These are phyloP conservation scores for Zoanthus sociatus DNA, from an alignment of 92 coral and sea anemone genomes.

Conservation along the genomic window DNA sequence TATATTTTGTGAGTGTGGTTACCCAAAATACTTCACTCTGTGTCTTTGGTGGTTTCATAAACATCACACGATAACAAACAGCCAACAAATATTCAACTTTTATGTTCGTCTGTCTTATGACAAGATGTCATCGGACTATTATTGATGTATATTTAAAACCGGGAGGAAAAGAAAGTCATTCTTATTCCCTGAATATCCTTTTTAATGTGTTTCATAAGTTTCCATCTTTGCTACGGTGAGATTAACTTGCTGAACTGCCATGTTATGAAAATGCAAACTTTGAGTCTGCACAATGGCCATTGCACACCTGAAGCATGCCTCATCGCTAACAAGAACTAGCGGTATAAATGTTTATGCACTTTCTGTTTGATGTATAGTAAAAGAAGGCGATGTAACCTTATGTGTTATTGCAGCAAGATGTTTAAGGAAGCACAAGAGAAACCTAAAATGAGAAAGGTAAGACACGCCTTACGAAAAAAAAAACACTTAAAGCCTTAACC, in stretches of 20 bases:
- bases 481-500: background rate
- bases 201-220: background rate
- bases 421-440: background rate
- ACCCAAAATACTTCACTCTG: background rate
- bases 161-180: background rate
- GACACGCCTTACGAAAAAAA: background rate
- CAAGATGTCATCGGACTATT: constrained; percentile 12
- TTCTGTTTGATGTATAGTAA: background rate
- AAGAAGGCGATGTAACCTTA: background rate
- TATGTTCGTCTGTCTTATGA: background rate
- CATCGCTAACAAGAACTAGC: background rate
- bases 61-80: background rate
- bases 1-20: background rate
- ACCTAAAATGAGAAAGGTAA: background rate
- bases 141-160: background rate
- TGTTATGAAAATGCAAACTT: constrained; percentile 9
- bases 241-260: background rate
- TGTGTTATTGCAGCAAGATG: background rate
- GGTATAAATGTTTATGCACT: background rate
- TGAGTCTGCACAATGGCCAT: constrained; percentile 19
- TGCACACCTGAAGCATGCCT: constrained; percentile 1
- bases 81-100: background rate
- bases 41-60: constrained; percentile 23
- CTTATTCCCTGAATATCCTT: background rate
- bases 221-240: background rate